Evolutionary conservation across 1,140 invertebrate species (phyloP).

Genomic region (Lordiphosa stackelbergi): DNA sequence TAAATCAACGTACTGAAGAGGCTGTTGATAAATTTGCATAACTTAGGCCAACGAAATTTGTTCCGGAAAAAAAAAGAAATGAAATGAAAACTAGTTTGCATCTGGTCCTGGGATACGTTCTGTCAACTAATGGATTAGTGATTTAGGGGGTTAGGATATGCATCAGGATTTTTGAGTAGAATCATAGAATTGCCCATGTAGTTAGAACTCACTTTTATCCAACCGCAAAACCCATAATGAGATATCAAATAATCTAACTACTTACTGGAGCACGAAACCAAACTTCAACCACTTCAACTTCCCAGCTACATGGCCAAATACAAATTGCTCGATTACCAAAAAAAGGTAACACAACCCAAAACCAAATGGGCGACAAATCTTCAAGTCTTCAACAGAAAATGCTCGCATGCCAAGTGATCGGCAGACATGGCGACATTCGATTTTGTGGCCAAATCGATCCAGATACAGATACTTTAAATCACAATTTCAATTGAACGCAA

Average conservation of each 20-base stretch:
- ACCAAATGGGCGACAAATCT: constrained; percentile 70
- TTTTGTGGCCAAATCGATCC: constrained; percentile 67
- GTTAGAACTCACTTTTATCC: too few species aligned
- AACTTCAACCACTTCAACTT: constrained; percentile 11
- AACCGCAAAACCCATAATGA: too few species aligned
- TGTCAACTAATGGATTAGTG: constrained; percentile 24
- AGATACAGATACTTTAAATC: constrained; percentile 73
- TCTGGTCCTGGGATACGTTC: constrained; percentile 50
- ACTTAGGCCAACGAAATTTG: constrained; percentile 46
- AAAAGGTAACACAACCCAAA: constrained; percentile 28
- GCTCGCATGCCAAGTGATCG: constrained; percentile 45
- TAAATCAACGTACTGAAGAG: constrained; percentile 57
- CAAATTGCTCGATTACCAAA: constrained; percentile 58
- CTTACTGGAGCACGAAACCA: background rate
- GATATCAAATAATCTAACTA: too few species aligned
- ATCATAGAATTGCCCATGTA: too few species aligned
- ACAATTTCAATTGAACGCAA: constrained; percentile 64
- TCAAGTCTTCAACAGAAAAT: constrained; percentile 14
- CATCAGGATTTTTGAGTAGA: too few species aligned
- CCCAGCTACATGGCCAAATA: constrained; percentile 55
- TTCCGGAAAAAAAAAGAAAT: constrained; percentile 26
- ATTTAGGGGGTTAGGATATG: background rate
- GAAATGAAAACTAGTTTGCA: constrained; percentile 60
- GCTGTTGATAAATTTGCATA: constrained; percentile 57
- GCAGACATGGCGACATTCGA: constrained; percentile 55